Base-by-base conservation (phyloP, 2,888 invertebrate species). In the Nemoura dubitans region DNA sequence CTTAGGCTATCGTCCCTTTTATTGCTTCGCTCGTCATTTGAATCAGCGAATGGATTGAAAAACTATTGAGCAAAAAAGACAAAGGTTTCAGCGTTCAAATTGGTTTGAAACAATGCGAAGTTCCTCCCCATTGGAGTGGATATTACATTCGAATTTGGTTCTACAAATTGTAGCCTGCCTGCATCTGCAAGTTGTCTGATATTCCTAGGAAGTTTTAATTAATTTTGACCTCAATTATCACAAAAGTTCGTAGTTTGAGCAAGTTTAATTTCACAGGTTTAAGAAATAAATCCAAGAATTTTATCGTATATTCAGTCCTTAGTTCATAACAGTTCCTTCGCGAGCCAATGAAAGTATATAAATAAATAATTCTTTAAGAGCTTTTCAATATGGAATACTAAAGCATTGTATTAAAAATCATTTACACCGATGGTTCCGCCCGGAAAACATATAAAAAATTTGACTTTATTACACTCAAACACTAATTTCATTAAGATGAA, bases 151-250 rank as follows among this genome's bases (percentile, higher is more conserved):
- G 16, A 59, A 36, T 36, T 36, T 36, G 5, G 36, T 36, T 36
- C 36, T 3, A 6, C 36, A 36, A 36, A 36, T 36, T 36, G 36
- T 36, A 36, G 36, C 36, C 59, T 59, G 59, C 59, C 59, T 59
- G 59, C 59, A 21, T 21, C 59, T 59, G 59, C 21, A 59, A 21
- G 14, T 59, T 59, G 59, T 59, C 1, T 21, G 59, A 59, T 59
- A 59, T 59, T 10, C 59, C 6, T 16, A 7, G 21, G 16, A 59
- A 59, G 59, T 59, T 59, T 59, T 59, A 59, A 59, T 59, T 59
- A 59, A 59, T 59, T 59, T 59, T 59, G 59, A 59, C 59, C 59
- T 59, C 59, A 59, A 59, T 59, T 59, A 59, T 59, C 59, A 7
- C 21, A 21, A 59, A 59, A 59, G 59, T 6, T 6, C 36, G 36